Evolutionary conservation across 1,140 invertebrate species (phyloP), one percentile per base, ranked within the genome.

Genomic region (Trichogramma pretiosum): DNA sequence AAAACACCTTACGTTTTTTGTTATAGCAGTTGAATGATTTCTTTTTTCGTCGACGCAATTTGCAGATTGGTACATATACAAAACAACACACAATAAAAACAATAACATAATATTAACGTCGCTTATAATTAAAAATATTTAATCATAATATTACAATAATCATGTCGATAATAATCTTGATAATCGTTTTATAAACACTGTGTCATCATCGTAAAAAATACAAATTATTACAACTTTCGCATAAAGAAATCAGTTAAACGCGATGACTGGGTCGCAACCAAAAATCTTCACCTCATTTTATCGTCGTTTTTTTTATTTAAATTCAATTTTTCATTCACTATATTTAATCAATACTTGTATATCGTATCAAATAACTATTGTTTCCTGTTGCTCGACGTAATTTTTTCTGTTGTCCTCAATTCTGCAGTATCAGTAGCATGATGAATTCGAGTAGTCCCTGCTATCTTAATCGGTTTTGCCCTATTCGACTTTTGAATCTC

Each of bases 21-120:
- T 57, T 61, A 62, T n/a, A n/a, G n/a, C n/a, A n/a, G n/a, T 56
- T 57, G 50, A 61, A 54, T 62, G 53, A 54, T 60, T 64, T 59
- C 64, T 64, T 61, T 48, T 57, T 58, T 68, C 57, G 54, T 65
- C 53, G 58, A 61, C 56, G 54, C 56, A 51, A 61, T 66, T 57
- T 61, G 56, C 63, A 67, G 60, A 57, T 59, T 60, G 60, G 60
- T 68, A 71, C 67, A 71, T n/a, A n/a, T 71, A 70, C 64, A 70
- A 70, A 71, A 71, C 66, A 71, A 71, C 68, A 71, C 68, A 71
- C 68, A 70, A 70, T 70, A 69, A 70, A 71, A 71, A 71, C 68
- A 71, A 71, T 70, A 71, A 71, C 64, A 70, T 70, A 70, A 70
- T 71, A 69, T 68, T 68, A 71, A 71, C 65, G 63, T 68, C 66